phyloP scores from a whole-genome alignment of 2,888 invertebrate species.

The Diachrysia chrysitis region DNA sequence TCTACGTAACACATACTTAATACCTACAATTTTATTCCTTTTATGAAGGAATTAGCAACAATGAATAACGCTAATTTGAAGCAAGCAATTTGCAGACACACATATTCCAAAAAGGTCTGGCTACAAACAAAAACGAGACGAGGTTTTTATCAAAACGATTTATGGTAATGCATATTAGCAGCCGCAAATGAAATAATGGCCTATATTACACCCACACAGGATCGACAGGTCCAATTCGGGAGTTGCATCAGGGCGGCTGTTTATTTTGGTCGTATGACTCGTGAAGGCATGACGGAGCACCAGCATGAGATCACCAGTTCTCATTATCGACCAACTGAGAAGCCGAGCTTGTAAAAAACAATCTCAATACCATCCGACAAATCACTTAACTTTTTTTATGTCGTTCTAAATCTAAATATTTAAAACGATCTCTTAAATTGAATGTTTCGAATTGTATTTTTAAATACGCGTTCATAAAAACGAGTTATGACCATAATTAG shows the following conservation, averaged over 20 bases:
- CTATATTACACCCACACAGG: constrained; percentile 67
- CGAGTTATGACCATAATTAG: constrained; percentile 52
- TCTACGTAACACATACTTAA: not conserved
- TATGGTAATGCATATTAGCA: constrained; percentile 50
- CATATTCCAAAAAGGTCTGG: constrained; percentile 2
- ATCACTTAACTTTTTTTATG: constrained; percentile 22
- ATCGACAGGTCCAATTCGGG: constrained; percentile 73
- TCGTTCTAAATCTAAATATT: constrained; percentile 41
- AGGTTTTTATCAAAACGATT: constrained; percentile 32
- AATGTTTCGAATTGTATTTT: constrained; percentile 25
- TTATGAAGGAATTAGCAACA: not conserved
- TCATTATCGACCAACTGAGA: constrained; percentile 63
- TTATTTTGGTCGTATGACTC: constrained; percentile 84
- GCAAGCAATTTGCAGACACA: not conserved
- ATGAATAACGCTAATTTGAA: not conserved
- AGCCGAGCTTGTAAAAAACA: constrained; percentile 43
- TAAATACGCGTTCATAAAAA: constrained; percentile 55
- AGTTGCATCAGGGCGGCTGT: constrained; percentile 71
- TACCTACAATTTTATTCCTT: not conserved
- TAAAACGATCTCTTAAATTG: constrained; percentile 1
- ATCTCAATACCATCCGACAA: constrained; percentile 34
- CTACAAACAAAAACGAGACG: constrained; percentile 3
- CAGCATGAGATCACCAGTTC: constrained; percentile 83
- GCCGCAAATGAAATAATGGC: constrained; percentile 61
- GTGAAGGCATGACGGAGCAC: constrained; percentile 76